phyloP scores from a whole-genome alignment of 2,797 vertebrate genomes.

The Morus bassanus region DNA sequence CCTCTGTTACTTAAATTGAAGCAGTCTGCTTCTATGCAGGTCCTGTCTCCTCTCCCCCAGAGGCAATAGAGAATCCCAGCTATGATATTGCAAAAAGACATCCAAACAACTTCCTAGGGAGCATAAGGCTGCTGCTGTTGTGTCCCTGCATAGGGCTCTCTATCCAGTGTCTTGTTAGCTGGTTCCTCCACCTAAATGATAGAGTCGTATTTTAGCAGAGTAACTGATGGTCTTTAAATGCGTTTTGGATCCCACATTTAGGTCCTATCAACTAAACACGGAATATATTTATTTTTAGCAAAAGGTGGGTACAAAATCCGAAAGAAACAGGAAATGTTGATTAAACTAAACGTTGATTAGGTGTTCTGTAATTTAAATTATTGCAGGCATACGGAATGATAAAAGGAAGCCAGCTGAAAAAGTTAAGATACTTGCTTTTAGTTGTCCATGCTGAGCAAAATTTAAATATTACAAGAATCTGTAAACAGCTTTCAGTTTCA shows the following conservation, averaged over 20 bases:
- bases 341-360: constrained; percentile 28
- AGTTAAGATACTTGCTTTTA: not conserved
- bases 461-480: not conserved
- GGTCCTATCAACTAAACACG: not conserved
- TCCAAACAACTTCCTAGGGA: not conserved
- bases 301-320: constrained; percentile 19
- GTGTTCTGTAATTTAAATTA: constrained; percentile 5
- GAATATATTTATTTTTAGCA: constrained; percentile 20
- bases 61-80: not conserved
- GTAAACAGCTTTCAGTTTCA: constrained; percentile 27
- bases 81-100: constrained; percentile 18
- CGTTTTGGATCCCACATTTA: not conserved
- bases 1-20: constrained; percentile 19
- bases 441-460: not conserved
- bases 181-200: not conserved
- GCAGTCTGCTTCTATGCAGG: not conserved
- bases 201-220: not conserved
- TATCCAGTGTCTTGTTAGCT: not conserved
- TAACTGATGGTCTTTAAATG: not conserved
- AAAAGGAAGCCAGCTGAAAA: not conserved
- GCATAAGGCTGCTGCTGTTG: not conserved
- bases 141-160: not conserved
- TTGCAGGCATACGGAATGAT: not conserved
- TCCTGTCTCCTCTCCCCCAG: not conserved
- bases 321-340: constrained; percentile 37